A percentile compares a stretch with the other conserved stretches of the same genome.
These are phyloP conservation scores for Megalopta genalis DNA, from an alignment of 1,140 invertebrate genomes.

Conservation along the genomic window DNA sequence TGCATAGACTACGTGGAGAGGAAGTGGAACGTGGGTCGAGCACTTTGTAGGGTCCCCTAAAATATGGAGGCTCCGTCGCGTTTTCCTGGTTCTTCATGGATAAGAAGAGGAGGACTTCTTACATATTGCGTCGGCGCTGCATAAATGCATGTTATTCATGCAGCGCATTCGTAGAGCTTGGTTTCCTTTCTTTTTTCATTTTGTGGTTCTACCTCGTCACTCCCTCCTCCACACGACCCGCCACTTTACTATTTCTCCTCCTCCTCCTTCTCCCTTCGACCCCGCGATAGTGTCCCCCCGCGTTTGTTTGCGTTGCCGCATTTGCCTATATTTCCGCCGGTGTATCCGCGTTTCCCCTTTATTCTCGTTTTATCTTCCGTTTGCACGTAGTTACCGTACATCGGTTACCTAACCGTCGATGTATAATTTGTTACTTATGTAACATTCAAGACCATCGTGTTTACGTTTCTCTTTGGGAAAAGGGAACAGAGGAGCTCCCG, in stretches of 20 bases:
- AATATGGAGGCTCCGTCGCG: constrained; percentile 67
- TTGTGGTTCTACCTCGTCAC: background rate
- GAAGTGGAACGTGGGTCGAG: constrained; percentile 58
- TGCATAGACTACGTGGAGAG: constrained; percentile 60
- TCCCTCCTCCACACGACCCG: background rate
- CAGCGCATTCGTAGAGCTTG: constrained; percentile 59
- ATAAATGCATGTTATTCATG: constrained; percentile 72
- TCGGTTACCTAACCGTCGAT: constrained; percentile 53
- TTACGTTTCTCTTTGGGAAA: constrained; percentile 50
- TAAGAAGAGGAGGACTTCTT: constrained; percentile 68
- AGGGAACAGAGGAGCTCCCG: constrained; percentile 18
- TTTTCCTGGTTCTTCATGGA: constrained; percentile 63
- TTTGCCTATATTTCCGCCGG: background rate
- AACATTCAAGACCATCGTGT: constrained; percentile 46
- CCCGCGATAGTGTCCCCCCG: background rate
- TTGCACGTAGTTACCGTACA: background rate
- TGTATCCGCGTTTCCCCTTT: background rate
- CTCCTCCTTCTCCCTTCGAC: background rate
- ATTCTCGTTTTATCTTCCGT: background rate
- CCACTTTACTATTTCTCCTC: too few relatives aligned
- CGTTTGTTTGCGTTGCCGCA: background rate
- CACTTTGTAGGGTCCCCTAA: constrained; percentile 70
- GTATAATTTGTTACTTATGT: constrained; percentile 66
- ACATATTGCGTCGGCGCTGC: constrained; percentile 71
- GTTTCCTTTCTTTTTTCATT: constrained; percentile 34